Base-by-base conservation (phyloP, 2,888 invertebrate genomes). In the Idaea aversata region DNA sequence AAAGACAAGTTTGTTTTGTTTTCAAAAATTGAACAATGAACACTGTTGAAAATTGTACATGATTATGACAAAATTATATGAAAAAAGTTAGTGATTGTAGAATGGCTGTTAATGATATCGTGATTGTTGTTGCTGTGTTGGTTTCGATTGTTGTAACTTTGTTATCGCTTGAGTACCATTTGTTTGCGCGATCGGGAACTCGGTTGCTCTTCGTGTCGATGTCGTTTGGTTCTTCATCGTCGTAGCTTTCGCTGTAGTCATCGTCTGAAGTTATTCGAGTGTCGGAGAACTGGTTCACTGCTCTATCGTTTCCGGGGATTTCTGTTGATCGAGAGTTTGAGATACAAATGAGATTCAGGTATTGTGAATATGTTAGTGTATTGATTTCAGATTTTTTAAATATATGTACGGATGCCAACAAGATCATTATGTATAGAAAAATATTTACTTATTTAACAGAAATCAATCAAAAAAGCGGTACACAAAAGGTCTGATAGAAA, bases 271-370 rank as follows among this genome's bases (percentile, higher is more conserved):
- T 82, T 70, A 87, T 80, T 66, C 88, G 81, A 66, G 90, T 87
- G 62, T 92, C 91, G 15, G 90, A 84, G 68, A 91, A 91, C 71
- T 91, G 88, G 76, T 88, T 90, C 10, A 89, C 84, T 71, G 89
- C 91, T 68, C 91, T 82, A 76, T 93, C 92, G 75, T 90, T 93
- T 36, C 93, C 93, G 13, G 93, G 93, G 72, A 93, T 93, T 84
- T 93, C 93, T 93, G 85, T 71, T 64, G 62, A 73, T 47, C 67
- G 72, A 70, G 66, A 72, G 7, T 47, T 47, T 47, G 0, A 47
- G 6, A 47, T 47, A 10, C 13, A 47, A 47, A 47, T 36, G 10
- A 36, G 5, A 36, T 36, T 36, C 6, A 7, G 4, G 36, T 36
- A 36, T 7, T 36, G 36, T 7, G 36, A 10, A 36, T 36, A 7